These are phyloP conservation scores for Sardina pilchardus DNA, from an alignment of 2,113 vertebrate genomes.

Conservation along the genomic window DNA sequence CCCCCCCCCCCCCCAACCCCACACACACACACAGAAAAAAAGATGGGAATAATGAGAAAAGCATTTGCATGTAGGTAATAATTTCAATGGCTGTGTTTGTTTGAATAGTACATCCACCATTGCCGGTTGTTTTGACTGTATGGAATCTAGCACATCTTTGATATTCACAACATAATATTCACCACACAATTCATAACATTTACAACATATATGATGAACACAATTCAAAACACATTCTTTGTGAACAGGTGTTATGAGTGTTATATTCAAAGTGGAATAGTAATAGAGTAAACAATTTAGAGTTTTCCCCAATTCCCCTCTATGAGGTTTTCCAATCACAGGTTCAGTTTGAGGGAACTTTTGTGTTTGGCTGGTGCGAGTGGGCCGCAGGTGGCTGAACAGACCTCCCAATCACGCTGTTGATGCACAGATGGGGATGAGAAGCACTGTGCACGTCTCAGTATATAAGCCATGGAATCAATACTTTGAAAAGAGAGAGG, in stretches of 20 bases:
- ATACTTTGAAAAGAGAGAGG: not conserved
- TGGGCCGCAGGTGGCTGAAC: constrained; percentile 70
- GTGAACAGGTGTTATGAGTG: not conserved
- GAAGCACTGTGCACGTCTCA: constrained; percentile 16
- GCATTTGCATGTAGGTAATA: not conserved
- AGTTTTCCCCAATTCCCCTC: not conserved
- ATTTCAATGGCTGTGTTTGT: constrained; percentile 18
- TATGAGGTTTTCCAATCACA: not conserved
- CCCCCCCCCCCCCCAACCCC: not conserved
- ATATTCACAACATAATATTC: too few relatives aligned
- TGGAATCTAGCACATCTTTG: not conserved
- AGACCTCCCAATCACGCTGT: constrained; percentile 65
- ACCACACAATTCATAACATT: not conserved
- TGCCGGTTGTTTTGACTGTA: not conserved
- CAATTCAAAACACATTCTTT: not conserved
- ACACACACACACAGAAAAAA: not conserved
- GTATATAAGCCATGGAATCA: not conserved
- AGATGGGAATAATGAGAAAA: not conserved
- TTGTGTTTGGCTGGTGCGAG: constrained; percentile 4
- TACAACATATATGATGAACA: too few relatives aligned
- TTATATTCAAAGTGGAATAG: not conserved
- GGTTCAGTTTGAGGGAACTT: not conserved
- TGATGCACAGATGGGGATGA: constrained; percentile 59
- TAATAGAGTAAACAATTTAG: too few relatives aligned
- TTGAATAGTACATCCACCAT: constrained; percentile 43